Evolutionary conservation across 1,140 invertebrate species (phyloP), one percentile per base, ranked within the genome.

Genomic region (Oreohelix idahoensis): DNA sequence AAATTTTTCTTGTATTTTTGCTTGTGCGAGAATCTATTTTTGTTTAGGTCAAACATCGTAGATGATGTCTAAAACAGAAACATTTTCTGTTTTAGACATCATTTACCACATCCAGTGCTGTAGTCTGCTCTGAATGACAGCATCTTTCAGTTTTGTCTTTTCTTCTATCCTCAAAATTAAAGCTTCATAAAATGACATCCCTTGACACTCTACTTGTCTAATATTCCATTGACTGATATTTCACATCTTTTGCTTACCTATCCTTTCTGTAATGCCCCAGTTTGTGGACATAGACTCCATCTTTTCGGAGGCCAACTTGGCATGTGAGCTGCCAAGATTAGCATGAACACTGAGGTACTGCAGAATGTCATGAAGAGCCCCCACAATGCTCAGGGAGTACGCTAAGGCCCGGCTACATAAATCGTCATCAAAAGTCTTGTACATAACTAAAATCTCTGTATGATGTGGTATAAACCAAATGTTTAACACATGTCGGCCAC

Each of bases 391-490:
- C 39, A 91, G 85, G 36, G 86, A 86, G 77, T 89, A 87, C 36
- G 81, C 85, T 70, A 93, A 79, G 2, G 89, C 89, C 42, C 80
- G 79, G 1, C 83, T 83, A 86, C 89, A 90, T 10, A 84, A 66
- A 4, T 87, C 86, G 23, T 90, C 87, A 42, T 88, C 85, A 23
- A 91, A 73, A n/a, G 87, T 87, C 81, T 91, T 92, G 85, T 89
- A 92, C 86, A 92, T 90, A 73, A 89, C 83, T 78, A 93, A 84
- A 13, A 90, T 86, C 74, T 93, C 92, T 0, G 89, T 87, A 77
- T 90, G 87, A 78, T 93, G 91, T 5, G 92, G 92, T 36, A 93
- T 91, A 81, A 92, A 93, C 91, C 92, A 92, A n/a, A 93, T 86
- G 83, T 93, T 93, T 63, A 92, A 84, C 0, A 93, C 85, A 73